These are phyloP conservation scores for Cryptotis parvus DNA, from an alignment of 2,113 vertebrate species.

Conservation along the genomic window DNA sequence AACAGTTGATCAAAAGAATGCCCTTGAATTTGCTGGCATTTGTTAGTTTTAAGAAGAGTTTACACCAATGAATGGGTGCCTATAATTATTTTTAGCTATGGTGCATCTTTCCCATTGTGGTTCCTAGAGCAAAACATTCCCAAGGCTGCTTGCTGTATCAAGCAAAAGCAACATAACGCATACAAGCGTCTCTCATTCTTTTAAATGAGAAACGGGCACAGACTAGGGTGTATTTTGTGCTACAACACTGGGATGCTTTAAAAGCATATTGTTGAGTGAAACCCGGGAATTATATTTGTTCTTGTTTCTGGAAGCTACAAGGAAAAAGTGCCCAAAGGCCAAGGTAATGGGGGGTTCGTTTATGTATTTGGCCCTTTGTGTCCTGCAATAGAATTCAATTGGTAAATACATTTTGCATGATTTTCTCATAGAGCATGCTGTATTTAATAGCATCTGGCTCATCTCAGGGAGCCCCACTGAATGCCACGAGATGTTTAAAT, in stretches of 20 bases:
- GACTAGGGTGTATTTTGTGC: neutral
- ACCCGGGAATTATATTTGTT: conserved; percentile 24
- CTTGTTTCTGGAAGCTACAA: conserved; percentile 65
- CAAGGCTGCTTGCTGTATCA: neutral
- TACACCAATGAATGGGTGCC: neutral
- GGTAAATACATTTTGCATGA: conserved; percentile 47
- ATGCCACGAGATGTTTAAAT: conserved; percentile 75
- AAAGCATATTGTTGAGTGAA: conserved; percentile 55
- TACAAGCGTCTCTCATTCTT: conserved; percentile 8
- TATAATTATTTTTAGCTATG: conserved; percentile 20
- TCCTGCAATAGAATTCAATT: conserved; percentile 73
- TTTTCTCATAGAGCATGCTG: conserved; percentile 74
- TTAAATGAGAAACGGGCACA: conserved; percentile 54
- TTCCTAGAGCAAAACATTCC: neutral
- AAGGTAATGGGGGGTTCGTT: neutral
- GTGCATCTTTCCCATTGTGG: conserved; percentile 2
- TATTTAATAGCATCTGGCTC: conserved; percentile 80
- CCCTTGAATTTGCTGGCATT: conserved; percentile 2
- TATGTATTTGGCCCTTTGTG: conserved; percentile 62
- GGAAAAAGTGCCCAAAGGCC: conserved; percentile 60
- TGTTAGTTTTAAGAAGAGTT: conserved; percentile 20
- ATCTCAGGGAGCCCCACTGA: conserved; percentile 66
- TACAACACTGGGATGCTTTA: conserved; percentile 13
- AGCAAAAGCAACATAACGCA: conserved; percentile 49
- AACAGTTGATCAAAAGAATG: neutral